phyloP scores from a whole-genome alignment of 2,888 invertebrate species.

The Dusona sp. region DNA sequence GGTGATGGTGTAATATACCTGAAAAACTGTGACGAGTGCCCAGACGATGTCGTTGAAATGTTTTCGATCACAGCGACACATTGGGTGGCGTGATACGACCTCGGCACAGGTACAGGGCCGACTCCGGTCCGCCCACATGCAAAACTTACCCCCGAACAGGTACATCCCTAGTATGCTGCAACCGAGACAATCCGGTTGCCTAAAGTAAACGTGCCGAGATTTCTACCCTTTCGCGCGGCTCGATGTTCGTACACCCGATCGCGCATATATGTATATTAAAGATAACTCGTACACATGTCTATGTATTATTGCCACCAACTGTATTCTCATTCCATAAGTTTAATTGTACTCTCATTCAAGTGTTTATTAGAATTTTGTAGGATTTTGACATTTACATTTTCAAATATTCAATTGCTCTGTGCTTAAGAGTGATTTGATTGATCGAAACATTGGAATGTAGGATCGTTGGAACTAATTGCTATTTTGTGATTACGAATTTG shows the following conservation, averaged over 20 bases:
- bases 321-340: neutral
- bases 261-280: slow-evolving; percentile 2
- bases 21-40: slow-evolving; percentile 98
- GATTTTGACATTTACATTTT: too few species aligned
- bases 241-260: slow-evolving; percentile 10
- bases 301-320: slow-evolving; percentile 18
- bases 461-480: too few species aligned
- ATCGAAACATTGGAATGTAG: too few species aligned
- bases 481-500: too few species aligned
- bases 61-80: slow-evolving; percentile 98
- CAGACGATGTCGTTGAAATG: slow-evolving; percentile 99
- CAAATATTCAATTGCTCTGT: too few species aligned
- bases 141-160: slow-evolving; percentile 99
- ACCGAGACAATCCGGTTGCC: slow-evolving; percentile 84
- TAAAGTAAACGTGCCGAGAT: slow-evolving; percentile 79
- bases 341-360: neutral
- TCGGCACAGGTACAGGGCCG: slow-evolving; percentile 97
- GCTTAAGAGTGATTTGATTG: too few species aligned
- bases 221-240: slow-evolving; percentile 44
- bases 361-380: neutral
- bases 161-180: slow-evolving; percentile 99
- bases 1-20: slow-evolving; percentile 87
- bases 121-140: slow-evolving; percentile 96
- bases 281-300: slow-evolving; percentile 23
- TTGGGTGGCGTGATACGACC: slow-evolving; percentile 94